A percentile compares a stretch with the other conserved stretches of the same genome.
These are phyloP conservation scores for Bombus fervidus DNA, from an alignment of 1,140 invertebrate genomes.

Conservation along the genomic window DNA sequence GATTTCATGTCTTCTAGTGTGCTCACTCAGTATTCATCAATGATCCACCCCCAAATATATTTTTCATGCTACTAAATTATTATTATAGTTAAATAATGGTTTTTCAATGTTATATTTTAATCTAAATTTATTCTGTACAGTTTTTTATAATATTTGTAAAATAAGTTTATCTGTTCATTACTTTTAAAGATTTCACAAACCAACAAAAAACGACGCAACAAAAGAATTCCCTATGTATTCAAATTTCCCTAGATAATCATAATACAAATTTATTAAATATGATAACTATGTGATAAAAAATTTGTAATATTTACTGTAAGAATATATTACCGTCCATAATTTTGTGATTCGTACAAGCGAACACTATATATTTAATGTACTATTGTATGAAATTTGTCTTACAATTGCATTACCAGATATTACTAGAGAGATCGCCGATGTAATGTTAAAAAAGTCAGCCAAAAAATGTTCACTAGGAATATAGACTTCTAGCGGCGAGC, in stretches of 20 bases:
- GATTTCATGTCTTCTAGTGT: conserved; percentile 40
- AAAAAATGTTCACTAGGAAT: too few species aligned
- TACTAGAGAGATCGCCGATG: too few species aligned
- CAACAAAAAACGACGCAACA: conserved; percentile 44
- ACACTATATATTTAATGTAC: background rate
- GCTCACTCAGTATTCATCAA: conserved; percentile 38
- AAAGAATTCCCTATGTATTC: conserved; percentile 45
- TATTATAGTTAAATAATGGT: background rate
- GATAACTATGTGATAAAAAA: conserved; percentile 1
- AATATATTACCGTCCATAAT: conserved; percentile 40
- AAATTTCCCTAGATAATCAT: conserved; percentile 14
- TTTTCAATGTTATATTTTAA: background rate
- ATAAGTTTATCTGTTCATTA: background rate
- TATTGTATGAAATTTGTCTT: conserved; percentile 59
- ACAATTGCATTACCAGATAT: background rate
- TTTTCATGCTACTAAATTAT: conserved; percentile 53
- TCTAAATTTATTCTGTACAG: background rate
- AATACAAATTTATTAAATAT: conserved; percentile 1
- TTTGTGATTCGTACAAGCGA: conserved; percentile 45
- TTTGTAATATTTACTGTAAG: conserved; percentile 37
- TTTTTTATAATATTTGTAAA: background rate
- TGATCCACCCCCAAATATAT: conserved; percentile 51
- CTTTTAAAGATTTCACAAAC: conserved; percentile 43
- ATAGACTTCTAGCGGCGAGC: too few species aligned
- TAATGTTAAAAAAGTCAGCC: too few species aligned